Evolutionary conservation across 2,888 invertebrate species (phyloP), one percentile per base, ranked within the genome.

Genomic region (Pammene aurita): DNA sequence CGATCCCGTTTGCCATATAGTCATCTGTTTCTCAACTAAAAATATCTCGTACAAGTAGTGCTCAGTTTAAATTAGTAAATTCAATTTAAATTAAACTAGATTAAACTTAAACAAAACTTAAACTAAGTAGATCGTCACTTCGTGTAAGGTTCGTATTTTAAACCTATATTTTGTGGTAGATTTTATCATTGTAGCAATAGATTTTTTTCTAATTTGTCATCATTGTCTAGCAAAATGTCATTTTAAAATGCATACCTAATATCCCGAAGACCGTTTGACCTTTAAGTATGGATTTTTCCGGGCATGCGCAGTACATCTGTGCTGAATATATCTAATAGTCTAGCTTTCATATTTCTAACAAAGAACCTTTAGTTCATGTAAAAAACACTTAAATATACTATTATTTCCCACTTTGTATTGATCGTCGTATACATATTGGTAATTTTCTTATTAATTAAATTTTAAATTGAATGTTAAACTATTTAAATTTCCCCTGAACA

Each of bases 1-100:
- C 77, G 87, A 88, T 52, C 87, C 87, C 38, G 74, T 84, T 58
- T 80, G 86, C 44, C 88, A 90, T 63, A 88, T 90, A 77, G 73
- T 90, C 7, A 91, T 91, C 67, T 83, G 87, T 79, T 90, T 92
- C 73, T 92, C 92, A 34, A 91, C 91, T 0, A 91, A 92, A 84
- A 92, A 91, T 78, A 92, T 92, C 72, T 88, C 90, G 1, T 92
- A 92, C 72, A 92, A 89, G 77, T 92, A 92, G 92, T 90, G 88
- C 66, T 77, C 46, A 72, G 66, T 73, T 67, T 72, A 71, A 58
- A 61, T 46, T 76, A 74, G 62, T 61, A 50, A 42, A 60, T 48
- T 54, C 65, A 50, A 60, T 64, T 63, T 56, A 74, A 48, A 66
- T 64, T 72, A 70, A 73, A 67, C 57, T 67, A 63, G 60, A 67